Percentiles rank a stretch among this genome's conserved stretches.
Conservation (phyloP, 2,888 invertebrate species). For the Parthenolecanium corni region DNA sequence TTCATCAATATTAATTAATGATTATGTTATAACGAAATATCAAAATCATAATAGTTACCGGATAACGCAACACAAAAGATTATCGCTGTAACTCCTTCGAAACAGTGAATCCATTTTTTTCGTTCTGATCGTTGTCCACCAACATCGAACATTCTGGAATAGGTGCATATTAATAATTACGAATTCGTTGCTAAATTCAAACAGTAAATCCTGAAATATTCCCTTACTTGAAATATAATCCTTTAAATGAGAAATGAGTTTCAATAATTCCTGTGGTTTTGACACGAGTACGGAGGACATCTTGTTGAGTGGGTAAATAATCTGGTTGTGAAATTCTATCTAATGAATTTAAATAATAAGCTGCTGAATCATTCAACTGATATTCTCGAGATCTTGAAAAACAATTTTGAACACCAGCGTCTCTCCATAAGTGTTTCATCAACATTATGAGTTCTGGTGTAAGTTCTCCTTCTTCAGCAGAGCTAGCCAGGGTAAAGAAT, state of each 20-base stretch:
- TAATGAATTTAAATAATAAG: slow-evolving; percentile 77
- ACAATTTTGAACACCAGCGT: slow-evolving; percentile 68
- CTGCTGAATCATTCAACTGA: slow-evolving; percentile 82
- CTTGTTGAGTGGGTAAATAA: slow-evolving; percentile 81
- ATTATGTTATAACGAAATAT: too few relatives aligned
- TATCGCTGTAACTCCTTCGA: slow-evolving; percentile 84
- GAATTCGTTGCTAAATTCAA: too few relatives aligned
- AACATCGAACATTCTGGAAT: slow-evolving; percentile 76
- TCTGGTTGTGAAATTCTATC: slow-evolving; percentile 70
- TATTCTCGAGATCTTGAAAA: slow-evolving; percentile 67
- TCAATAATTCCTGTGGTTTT: slow-evolving; percentile 89
- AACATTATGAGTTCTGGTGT: slow-evolving; percentile 65
- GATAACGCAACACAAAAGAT: slow-evolving; percentile 84
- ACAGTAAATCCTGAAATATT: neutral
- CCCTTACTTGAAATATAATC: slow-evolving; percentile 74
- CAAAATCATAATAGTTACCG: slow-evolving; percentile 41
- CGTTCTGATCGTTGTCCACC: slow-evolving; percentile 87
- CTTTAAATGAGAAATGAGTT: slow-evolving; percentile 80
- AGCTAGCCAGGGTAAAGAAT: slow-evolving; percentile 74
- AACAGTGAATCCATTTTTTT: slow-evolving; percentile 91
- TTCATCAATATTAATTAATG: too few relatives aligned
- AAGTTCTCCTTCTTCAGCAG: slow-evolving; percentile 72
- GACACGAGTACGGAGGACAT: slow-evolving; percentile 74
- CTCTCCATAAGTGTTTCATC: slow-evolving; percentile 81
- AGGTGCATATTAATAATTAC: too few relatives aligned